Evolutionary conservation across 1,140 invertebrate species (phyloP), one percentile per base, ranked within the genome.

Genomic region (Aphelinus certus): DNA sequence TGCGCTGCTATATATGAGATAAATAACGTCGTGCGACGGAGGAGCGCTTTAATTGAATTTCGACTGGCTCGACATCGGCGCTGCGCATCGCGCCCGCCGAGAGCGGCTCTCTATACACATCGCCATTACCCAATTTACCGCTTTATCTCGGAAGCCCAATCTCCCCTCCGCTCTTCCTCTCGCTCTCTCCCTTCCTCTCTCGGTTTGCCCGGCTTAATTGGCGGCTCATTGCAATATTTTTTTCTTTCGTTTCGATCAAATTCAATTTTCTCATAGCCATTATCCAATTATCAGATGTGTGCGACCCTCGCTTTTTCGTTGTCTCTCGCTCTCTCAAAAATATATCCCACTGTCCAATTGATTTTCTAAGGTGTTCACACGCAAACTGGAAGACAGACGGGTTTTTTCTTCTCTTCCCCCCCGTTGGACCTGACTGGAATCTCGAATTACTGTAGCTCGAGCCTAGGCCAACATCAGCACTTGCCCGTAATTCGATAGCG

Each of bases 101-200:
- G 26, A 26, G 26, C 26, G 26, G 26, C 26, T 26, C 26, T 26
- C 26, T 26, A 26, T 26, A 26, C 42, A 26, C 5, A 64, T 48
- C 26, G 26, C 51, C 51, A 71, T 71, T 57, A 57, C 49, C 61
- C 61, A 72, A 72, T 72, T 72, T 65, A 65, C 47, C 62, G 51
- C 45, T 55, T 66, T 66, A 73, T 73, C 56, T 58, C 56, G 5
- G 42, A 7, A 10, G 6, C 7, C 48, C 48, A 45, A 58, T 63
- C 49, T 53, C n/a, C 60, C 43, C 48, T 48, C 5, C 48, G 42
- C 42, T 45, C 42, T 3, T 53, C 46, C n/a, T 49, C 2, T 43
- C 53, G 5, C 26, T 26, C 26, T 26, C 26, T 26, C 26, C 26
- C 26, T 26, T 0, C 26, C 26, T 26, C 26, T 26, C 62, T 48